Evolutionary conservation across 92 coral and sea anemone genomes (phyloP), one percentile per base, ranked within the genome.

Genomic region (Plumapathes pennacea): DNA sequence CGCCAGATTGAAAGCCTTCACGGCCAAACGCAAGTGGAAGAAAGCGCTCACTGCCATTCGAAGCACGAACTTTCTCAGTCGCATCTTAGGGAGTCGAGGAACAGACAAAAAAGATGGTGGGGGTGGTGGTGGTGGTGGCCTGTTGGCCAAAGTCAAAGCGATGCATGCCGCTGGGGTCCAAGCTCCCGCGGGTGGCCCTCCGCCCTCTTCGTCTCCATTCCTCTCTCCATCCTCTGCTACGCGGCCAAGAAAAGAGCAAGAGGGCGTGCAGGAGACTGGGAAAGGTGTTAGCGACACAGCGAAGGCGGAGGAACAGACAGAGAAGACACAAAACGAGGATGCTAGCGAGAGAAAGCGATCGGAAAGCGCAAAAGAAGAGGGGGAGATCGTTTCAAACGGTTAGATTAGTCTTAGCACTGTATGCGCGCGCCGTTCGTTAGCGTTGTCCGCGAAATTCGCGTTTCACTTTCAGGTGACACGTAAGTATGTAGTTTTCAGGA

Each of bases 41-140:
- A 82, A 90, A 42, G 99, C 99, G 1, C 79, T 94, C 44, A 89
- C 99, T 2, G 99, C 99, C 6, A 90, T 94, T 33, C 92, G 99
- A 25, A 94, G 99, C 59, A 81, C 99, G 57, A 94, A 94, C 64
- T 94, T 94, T 81, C 53, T 94, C 41, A 94, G 91, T 63, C 90
- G 90, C 25, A 88, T 94, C 23, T 77, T 94, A 12, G 96, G 89
- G 10, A 87, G 85, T 62, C 77, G 86, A 1, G 97, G 92, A 32
- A 43, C 85, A 36, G 76, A 71, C 4, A 72, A 66, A 4, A 86
- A 71, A 15, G 70, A 58, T 44, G 73, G 79, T 52, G 49, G 73
- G 0, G 84, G 68, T 7, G 87, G 81, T 8, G 90, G 81, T 13
- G 73, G 79, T 14, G 79, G 82, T 14, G 89, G 94, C 15, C 71